A percentile compares a stretch with the other conserved stretches of the same genome.
Evolutionary conservation across 2,797 vertebrate species (phyloP).

Genomic region (Phrynocephalus vlangalii): DNA sequence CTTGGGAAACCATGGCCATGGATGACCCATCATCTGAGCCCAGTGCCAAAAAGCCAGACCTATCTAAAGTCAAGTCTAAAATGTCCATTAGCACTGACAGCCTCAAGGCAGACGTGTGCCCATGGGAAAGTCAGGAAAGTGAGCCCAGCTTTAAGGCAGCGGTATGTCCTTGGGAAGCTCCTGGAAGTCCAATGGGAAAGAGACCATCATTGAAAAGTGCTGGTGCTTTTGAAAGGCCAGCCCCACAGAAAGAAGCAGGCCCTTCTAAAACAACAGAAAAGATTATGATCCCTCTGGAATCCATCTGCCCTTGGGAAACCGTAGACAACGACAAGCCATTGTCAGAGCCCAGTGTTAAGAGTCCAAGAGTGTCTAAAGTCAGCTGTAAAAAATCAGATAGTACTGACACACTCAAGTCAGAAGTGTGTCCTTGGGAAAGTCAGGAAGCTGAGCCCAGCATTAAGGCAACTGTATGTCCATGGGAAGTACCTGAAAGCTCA

Average conservation of each 20-base stretch:
- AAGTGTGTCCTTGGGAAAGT: conserved; percentile 77
- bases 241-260: too few relatives aligned
- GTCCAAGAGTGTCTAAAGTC: not conserved
- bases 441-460: conserved; percentile 49
- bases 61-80: not conserved
- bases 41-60: not conserved
- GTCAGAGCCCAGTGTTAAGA: not conserved
- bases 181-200: conserved; percentile 1
- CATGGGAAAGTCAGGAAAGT: conserved; percentile 75
- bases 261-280: too few relatives aligned
- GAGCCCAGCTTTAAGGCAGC: conserved; percentile 58
- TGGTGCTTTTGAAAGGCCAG: too few relatives aligned
- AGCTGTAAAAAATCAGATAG: not conserved
- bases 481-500: conserved; percentile 58
- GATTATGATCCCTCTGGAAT: too few relatives aligned
- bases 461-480: conserved; percentile 74
- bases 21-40: conserved; percentile 10
- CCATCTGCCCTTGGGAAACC: conserved; percentile 51
- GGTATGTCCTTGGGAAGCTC: conserved; percentile 76
- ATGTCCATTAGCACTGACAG: not conserved
- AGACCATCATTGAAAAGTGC: not conserved
- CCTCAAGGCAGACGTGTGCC: conserved; percentile 51
- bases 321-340: conserved; percentile 22
- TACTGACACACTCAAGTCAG: accelerated
- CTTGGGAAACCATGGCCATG: conserved; percentile 53